These are phyloP conservation scores for Heteractis magnifica DNA, from an alignment of 92 coral and sea anemone species.

Conservation along the genomic window DNA sequence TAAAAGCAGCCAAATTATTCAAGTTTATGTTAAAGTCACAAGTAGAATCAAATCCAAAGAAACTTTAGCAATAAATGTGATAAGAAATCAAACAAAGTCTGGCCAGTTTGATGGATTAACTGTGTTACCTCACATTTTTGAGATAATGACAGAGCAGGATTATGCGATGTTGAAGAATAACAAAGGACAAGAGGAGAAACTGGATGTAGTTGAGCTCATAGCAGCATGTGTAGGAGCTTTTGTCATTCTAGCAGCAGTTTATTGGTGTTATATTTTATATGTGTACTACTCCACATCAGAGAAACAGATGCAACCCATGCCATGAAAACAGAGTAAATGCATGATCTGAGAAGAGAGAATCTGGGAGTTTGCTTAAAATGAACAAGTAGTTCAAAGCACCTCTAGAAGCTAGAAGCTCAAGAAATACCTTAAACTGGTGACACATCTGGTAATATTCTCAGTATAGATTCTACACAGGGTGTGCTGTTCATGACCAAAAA, in stretches of 20 bases:
- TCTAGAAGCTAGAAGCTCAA: too few relatives aligned
- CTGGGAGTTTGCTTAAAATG: too few relatives aligned
- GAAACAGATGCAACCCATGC: conserved; percentile 47
- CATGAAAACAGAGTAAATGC: conserved; percentile 16
- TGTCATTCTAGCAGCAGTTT: conserved; percentile 52
- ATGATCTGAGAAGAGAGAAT: background rate
- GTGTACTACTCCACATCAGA: conserved; percentile 74
- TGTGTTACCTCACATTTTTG: conserved; percentile 16
- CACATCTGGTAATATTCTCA: too few relatives aligned
- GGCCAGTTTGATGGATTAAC: conserved; percentile 40
- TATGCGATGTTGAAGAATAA: background rate
- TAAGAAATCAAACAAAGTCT: conserved; percentile 26
- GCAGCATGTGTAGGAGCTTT: conserved; percentile 69
- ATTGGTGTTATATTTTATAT: conserved; percentile 54
- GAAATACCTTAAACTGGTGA: too few relatives aligned
- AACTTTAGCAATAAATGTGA: background rate
- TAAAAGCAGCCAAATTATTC: background rate
- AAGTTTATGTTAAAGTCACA: conserved; percentile 30
- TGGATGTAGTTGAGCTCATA: conserved; percentile 62
- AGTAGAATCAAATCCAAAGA: conserved; percentile 32
- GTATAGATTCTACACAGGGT: too few relatives aligned
- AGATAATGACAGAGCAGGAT: conserved; percentile 46
- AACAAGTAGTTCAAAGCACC: too few relatives aligned
- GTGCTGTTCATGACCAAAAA: too few relatives aligned
- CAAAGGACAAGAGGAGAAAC: background rate